Conservation (phyloP, 2,888 invertebrate species). For the Drosophila atripex region DNA sequence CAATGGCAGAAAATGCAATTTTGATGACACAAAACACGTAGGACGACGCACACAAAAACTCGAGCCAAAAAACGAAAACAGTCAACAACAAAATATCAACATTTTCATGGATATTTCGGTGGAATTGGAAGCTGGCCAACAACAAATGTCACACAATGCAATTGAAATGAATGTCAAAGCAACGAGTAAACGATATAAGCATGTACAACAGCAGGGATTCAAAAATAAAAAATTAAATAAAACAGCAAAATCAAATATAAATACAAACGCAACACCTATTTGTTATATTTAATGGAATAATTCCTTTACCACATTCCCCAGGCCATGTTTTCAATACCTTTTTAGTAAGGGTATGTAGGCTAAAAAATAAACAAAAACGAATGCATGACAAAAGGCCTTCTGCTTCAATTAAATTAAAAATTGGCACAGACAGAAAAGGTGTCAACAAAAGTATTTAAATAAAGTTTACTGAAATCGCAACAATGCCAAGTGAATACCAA, state of each 20-base stretch:
- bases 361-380: conserved; percentile 12
- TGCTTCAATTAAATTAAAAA: conserved; percentile 43
- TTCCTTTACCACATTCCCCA: not conserved
- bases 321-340: not conserved
- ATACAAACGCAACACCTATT: not conserved
- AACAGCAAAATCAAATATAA: not conserved
- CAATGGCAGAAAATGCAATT: conserved; percentile 39
- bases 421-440: conserved; percentile 46
- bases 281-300: not conserved
- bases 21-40: conserved; percentile 45
- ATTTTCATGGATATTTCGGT: conserved; percentile 33
- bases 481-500: conserved; percentile 22
- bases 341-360: not conserved
- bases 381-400: conserved; percentile 52
- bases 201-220: not conserved
- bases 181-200: conserved; percentile 1
- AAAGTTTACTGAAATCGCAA: conserved; percentile 32
- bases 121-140: conserved; percentile 64
- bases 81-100: conserved; percentile 10
- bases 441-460: conserved; percentile 34
- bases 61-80: conserved; percentile 4
- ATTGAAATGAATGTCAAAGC: conserved; percentile 42
- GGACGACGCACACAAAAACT: conserved; percentile 8
- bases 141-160: conserved; percentile 43
- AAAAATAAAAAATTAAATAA: not conserved